These are phyloP conservation scores for Danio kyathit DNA, from an alignment of 2,797 vertebrate genomes.

Conservation along the genomic window DNA sequence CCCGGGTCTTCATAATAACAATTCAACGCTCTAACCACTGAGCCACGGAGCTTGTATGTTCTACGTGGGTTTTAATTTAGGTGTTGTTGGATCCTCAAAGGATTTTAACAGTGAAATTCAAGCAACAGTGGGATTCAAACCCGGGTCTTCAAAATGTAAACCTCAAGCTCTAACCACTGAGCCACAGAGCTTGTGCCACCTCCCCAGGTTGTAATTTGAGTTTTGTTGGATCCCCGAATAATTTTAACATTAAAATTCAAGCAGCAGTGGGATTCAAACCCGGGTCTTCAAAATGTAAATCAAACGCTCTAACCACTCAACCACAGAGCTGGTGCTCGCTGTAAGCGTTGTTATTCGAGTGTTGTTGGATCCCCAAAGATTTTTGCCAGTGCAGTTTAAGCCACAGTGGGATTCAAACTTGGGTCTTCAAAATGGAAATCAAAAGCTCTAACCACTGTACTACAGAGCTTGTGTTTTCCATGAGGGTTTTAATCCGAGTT, in stretches of 20 bases:
- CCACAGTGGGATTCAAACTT: too few species aligned
- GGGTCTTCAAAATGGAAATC: too few species aligned
- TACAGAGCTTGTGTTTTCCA: too few species aligned
- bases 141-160: neutral
- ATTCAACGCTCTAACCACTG: neutral
- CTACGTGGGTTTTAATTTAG: too few species aligned
- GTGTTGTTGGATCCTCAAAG: neutral
- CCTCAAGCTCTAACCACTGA: rapidly evolving
- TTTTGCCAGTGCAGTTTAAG: too few species aligned
- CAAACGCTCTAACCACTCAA: too few species aligned
- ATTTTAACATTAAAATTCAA: neutral
- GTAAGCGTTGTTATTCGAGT: too few species aligned
- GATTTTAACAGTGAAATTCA: neutral
- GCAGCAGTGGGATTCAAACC: neutral
- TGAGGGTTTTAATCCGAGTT: too few species aligned
- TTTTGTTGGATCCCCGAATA: neutral
- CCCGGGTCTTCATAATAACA: rapidly evolving
- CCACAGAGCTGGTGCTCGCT: too few species aligned
- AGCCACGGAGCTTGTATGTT: neutral
- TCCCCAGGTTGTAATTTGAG: rapidly evolving
- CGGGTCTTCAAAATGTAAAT: rapidly evolving
- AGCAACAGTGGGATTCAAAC: too few species aligned
- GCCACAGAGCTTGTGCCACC: neutral
- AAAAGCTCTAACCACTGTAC: too few species aligned
- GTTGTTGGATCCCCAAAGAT: too few species aligned